Base-by-base conservation (phyloP, 2,113 vertebrate genomes). In the Zosterops pallidus region DNA sequence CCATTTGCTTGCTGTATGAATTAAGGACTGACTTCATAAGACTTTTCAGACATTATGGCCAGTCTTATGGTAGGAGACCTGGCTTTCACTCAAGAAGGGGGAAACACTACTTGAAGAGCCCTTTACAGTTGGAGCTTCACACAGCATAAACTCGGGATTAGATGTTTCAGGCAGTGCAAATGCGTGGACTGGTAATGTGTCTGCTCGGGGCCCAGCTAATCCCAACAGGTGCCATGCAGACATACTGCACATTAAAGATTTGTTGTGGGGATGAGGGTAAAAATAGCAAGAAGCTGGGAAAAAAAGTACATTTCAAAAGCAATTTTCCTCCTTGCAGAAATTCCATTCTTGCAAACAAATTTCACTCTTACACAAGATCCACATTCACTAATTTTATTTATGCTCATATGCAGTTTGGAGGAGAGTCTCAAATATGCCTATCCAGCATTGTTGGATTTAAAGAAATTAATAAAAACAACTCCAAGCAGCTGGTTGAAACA, bases 401-500 rank as follows among this genome's bases (percentile, higher is more conserved):
- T 90, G 53, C 80, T 93, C 82, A 28, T 55, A n/a, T 35, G 50
- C 52, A 84, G 82, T 91, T 92, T 91, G 81, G 50, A 89, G 56
- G 83, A 93, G 80, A 90, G 95, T 93, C 97, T 94, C 86, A 97
- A 98, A 97, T 96, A 96, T 95, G 97, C 95, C 96, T 70, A 93
- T 96, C 95, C 67, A 75, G 95, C 90, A 94, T 97, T 97, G 97
- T 97, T 98, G 97, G 96, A 97, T 97, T 97, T 97, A 95, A 95
- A 96, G 93, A 97, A 98, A 98, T 97, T 97, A 97, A 96, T 98
- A 95, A 97, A 98, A 98, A 98, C 95, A 98, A 95, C 90, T 95
- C 86, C 83, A 95, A 97, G 94, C 98, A 98, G 98, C 98, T 98
- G 98, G 95, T 95, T 97, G 92, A 97, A 98, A 98, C 98, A 98